These are phyloP conservation scores for Sebastolobus alascanus DNA, from an alignment of 2,797 vertebrate genomes.

Conservation along the genomic window DNA sequence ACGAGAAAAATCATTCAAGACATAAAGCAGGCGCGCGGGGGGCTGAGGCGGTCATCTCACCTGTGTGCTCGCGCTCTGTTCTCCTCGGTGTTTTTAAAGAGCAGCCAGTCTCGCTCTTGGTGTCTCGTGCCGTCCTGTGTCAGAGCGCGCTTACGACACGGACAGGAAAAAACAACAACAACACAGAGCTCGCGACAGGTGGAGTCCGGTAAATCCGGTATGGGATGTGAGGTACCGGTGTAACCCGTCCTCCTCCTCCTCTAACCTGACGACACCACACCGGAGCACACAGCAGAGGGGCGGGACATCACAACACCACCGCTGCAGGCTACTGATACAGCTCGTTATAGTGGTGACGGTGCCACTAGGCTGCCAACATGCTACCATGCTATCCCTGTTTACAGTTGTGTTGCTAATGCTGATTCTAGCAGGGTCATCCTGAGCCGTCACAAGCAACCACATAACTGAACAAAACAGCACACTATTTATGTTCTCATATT, in stretches of 20 bases:
- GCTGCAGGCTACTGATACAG: not conserved
- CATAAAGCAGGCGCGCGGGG: not conserved
- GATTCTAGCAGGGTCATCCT: not conserved
- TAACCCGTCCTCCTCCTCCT: conserved; percentile 29
- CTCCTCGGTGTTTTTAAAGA: too few relatives aligned
- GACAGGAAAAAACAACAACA: not conserved
- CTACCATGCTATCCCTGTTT: not conserved
- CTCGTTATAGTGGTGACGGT: too few relatives aligned
- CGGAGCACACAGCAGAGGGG: conserved; percentile 19
- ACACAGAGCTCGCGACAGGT: conserved; percentile 66
- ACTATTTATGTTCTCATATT: not conserved
- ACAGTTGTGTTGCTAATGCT: not conserved
- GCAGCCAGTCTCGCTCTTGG: not conserved
- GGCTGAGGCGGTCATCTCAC: not conserved
- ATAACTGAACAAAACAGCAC: not conserved
- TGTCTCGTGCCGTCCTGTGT: conserved; percentile 24
- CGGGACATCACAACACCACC: conserved; percentile 32
- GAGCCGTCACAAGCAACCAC: not conserved
- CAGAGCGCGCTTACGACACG: conserved; percentile 10
- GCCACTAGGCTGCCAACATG: not conserved
- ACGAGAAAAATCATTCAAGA: not conserved
- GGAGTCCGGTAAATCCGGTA: conserved; percentile 64
- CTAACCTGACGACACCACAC: conserved; percentile 14
- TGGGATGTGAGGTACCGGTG: conserved; percentile 33
- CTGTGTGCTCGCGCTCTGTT: not conserved